Evolutionary conservation across 2,113 vertebrate species (phyloP).

Genomic region (Nerophis ophidion): DNA sequence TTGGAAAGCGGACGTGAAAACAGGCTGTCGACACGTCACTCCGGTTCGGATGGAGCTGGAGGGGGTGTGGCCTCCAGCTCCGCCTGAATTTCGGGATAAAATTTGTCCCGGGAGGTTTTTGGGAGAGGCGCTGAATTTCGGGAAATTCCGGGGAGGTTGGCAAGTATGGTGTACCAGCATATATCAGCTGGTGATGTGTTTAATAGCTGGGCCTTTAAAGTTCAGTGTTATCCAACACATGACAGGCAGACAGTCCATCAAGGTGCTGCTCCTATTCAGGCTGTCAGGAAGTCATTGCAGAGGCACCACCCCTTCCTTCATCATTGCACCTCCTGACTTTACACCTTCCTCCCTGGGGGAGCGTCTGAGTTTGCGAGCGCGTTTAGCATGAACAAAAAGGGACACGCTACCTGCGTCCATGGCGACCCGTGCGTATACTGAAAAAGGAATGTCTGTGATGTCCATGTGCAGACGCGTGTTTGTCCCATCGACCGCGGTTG

Average conservation of each 20-base stretch:
- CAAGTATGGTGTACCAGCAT: too few species aligned
- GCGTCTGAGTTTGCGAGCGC: slow-evolving; percentile 5
- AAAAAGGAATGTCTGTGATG: background rate
- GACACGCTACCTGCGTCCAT: background rate
- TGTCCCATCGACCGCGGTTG: slow-evolving; percentile 46
- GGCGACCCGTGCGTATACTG: slow-evolving; percentile 15
- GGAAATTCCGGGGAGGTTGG: too few species aligned
- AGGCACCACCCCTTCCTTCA: slow-evolving; percentile 40
- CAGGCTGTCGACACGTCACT: too few species aligned
- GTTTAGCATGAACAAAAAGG: slow-evolving; percentile 20
- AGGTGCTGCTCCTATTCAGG: slow-evolving; percentile 30
- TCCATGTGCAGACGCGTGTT: slow-evolving; percentile 20
- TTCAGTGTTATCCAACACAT: slow-evolving; percentile 51
- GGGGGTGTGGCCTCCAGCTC: too few species aligned
- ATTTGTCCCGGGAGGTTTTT: too few species aligned
- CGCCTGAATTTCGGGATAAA: too few species aligned
- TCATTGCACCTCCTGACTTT: slow-evolving; percentile 44
- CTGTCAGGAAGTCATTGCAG: slow-evolving; percentile 43
- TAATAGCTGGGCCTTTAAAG: slow-evolving; percentile 56
- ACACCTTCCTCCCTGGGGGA: slow-evolving; percentile 25
- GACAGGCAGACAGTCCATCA: slow-evolving; percentile 44
- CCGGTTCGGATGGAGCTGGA: too few species aligned
- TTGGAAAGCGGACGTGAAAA: too few species aligned
- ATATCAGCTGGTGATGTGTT: slow-evolving; percentile 47
- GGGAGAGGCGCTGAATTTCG: too few species aligned